Base-by-base conservation (phyloP, 2,888 invertebrate species). In the Phragmatobia fuliginosa region DNA sequence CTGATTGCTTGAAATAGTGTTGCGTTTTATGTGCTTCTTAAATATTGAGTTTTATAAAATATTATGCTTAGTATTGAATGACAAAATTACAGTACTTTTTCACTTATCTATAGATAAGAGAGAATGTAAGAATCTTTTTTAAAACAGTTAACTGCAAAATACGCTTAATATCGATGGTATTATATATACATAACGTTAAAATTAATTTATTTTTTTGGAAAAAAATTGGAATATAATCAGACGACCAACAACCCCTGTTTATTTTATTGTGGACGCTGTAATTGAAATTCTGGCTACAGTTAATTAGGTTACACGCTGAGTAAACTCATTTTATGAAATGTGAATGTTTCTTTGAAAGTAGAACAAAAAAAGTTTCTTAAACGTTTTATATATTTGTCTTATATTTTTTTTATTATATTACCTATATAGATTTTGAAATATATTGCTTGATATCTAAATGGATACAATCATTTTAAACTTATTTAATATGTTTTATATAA, bases 321-420 rank as follows among this genome's bases (percentile, higher is more conserved):
- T 65, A 56, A 63, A 63, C 63, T 63, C 63, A 63, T 63, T 63
- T 63, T 32, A 6, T 18, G 25, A 52, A 52, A 32, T 65, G 56
- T 65, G 36, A 52, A 25, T 52, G 33, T 25, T 49, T 63, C 18
- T 38, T 28, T 62, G 38, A 18, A 62, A 41, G 18, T 28, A 28
- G 28, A 28, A 56, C 11, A 41, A 36, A 41, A 62, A 41, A 31
- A 28, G 28, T 62, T 62, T 62, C 21, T 31, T 38, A 31, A 41
- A 21, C 31, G 11, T 1, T 52, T 4, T 52, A 5, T 49, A n/a
- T 10, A 25, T 52, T 52, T n/a, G n/a, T n/a, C n/a, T 25, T 52
- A 2, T 52, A 5, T 52, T 10, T 1, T 14, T 52, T 52, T 52
- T 52, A 52, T 25, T 56, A 16, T 6, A 16, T 56, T 28, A 28